These are phyloP conservation scores for Tapirus terrestris DNA, from an alignment of 2,113 vertebrate species.

Conservation along the genomic window DNA sequence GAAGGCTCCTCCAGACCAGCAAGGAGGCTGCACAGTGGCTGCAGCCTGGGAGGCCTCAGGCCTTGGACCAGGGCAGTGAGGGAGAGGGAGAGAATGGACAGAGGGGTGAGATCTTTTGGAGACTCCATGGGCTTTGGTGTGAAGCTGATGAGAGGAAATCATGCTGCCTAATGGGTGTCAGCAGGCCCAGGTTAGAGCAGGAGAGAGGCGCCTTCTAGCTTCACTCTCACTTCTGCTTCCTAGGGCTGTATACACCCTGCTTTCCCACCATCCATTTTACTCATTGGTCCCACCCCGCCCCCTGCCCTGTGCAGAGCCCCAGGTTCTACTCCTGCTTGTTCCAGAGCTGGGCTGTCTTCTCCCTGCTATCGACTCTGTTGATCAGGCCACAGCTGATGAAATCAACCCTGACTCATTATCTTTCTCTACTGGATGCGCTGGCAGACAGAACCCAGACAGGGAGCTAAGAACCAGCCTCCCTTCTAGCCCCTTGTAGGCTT, in stretches of 20 bases:
- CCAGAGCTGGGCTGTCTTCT: neutral
- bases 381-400: neutral
- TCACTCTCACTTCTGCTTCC: neutral
- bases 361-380: neutral
- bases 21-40: neutral
- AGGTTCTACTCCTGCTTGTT: neutral
- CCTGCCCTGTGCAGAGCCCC: neutral
- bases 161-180: neutral
- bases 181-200: neutral
- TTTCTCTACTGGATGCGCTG: neutral
- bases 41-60: fast-evolving
- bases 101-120: neutral
- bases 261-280: neutral
- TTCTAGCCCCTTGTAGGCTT: neutral
- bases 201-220: neutral
- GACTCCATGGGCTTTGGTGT: neutral
- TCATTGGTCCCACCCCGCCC: neutral
- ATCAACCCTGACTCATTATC: neutral
- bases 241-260: neutral
- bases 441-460: neutral
- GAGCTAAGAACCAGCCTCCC: neutral
- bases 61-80: neutral
- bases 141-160: neutral
- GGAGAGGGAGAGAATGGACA: neutral
- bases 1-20: neutral